Conservation (phyloP, 2,797 vertebrate genomes). For the Rachycentron canadum region DNA sequence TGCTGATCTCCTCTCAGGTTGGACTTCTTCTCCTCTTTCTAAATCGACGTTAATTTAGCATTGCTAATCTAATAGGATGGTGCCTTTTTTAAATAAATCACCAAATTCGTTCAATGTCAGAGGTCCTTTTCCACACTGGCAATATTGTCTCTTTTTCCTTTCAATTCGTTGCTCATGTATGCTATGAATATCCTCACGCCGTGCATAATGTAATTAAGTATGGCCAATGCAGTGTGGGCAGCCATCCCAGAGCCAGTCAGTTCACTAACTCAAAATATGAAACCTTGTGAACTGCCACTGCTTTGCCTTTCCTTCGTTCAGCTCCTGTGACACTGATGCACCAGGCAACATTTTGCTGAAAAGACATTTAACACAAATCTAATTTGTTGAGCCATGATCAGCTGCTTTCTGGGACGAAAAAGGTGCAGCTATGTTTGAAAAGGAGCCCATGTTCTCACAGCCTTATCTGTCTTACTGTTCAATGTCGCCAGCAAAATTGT, state of each 20-base stretch:
- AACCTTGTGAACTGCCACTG: constrained; percentile 82
- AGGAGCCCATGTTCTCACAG: neutral
- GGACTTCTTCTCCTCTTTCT: constrained; percentile 55
- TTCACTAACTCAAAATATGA: constrained; percentile 84
- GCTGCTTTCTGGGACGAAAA: constrained; percentile 16
- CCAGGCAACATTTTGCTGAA: neutral
- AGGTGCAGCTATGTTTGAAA: neutral
- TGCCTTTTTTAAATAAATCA: constrained; percentile 78
- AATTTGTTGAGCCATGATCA: neutral
- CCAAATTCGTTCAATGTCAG: constrained; percentile 78
- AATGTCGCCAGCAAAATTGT: neutral
- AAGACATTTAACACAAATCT: neutral
- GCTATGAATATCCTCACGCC: constrained; percentile 75
- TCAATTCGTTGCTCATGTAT: constrained; percentile 74
- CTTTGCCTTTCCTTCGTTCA: constrained; percentile 32
- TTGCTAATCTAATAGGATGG: constrained; percentile 84
- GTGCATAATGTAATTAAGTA: constrained; percentile 87
- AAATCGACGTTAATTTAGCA: constrained; percentile 80
- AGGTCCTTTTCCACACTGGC: constrained; percentile 80
- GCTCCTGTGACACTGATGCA: constrained; percentile 27
- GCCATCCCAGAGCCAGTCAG: constrained; percentile 80
- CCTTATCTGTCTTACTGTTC: neutral
- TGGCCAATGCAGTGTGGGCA: constrained; percentile 86
- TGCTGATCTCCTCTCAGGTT: constrained; percentile 74
- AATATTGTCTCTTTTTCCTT: constrained; percentile 73